Conservation (phyloP, 2,797 vertebrate species). For the Rachycentron canadum region DNA sequence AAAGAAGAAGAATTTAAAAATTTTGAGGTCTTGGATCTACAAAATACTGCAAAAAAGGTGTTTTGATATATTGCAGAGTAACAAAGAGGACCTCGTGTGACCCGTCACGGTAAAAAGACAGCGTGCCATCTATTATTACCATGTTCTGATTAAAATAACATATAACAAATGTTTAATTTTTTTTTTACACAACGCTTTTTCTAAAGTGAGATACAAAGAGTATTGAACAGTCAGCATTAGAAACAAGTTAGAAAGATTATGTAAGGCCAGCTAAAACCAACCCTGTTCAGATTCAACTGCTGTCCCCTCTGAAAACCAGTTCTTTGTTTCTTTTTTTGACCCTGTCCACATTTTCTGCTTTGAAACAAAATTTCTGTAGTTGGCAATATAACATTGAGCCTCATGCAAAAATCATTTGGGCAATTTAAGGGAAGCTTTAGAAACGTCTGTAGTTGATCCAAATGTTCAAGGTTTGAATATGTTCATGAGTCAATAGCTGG, state of each 20-base stretch:
- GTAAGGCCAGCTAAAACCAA: constrained; percentile 87
- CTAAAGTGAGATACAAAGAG: constrained; percentile 86
- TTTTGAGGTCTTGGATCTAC: constrained; percentile 77
- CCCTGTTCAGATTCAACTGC: constrained; percentile 68
- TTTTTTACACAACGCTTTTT: constrained; percentile 69
- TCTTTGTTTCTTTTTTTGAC: constrained; percentile 69
- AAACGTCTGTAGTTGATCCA: background rate
- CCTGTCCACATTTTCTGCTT: constrained; percentile 58
- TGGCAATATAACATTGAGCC: constrained; percentile 12
- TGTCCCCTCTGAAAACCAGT: constrained; percentile 61
- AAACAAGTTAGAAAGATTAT: constrained; percentile 87
- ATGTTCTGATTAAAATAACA: constrained; percentile 78
- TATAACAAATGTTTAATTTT: constrained; percentile 63
- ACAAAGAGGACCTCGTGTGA: constrained; percentile 83
- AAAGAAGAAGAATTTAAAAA: constrained; percentile 81
- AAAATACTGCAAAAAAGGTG: constrained; percentile 85
- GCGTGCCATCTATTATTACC: constrained; percentile 74
- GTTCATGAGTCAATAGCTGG: background rate
- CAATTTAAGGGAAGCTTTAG: background rate
- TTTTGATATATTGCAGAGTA: constrained; percentile 87
- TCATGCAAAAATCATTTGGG: constrained; percentile 18
- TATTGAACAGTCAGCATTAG: constrained; percentile 88
- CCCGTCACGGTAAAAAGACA: constrained; percentile 78
- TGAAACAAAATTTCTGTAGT: background rate
- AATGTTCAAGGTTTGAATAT: background rate